A percentile compares a stretch with the other conserved stretches of the same genome.
Conservation (phyloP, 2,888 invertebrate genomes). For the Phyto melanocephala region DNA sequence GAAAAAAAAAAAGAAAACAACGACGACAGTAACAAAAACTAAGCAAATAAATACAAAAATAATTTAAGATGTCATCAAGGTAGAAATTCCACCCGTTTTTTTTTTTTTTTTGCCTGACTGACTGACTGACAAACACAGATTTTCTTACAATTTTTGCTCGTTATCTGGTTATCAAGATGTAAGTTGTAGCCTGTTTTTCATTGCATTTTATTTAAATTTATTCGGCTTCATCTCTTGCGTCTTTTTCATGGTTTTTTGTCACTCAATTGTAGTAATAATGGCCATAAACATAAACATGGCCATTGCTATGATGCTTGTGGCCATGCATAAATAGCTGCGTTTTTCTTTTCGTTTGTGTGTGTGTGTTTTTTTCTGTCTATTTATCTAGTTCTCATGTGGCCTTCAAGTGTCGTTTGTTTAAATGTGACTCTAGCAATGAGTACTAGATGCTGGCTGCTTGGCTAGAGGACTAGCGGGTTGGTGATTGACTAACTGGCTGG, state of each 20-base stretch:
- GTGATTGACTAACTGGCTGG: not conserved
- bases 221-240: not conserved
- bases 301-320: constrained; percentile 29
- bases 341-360: constrained; percentile 37
- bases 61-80: constrained; percentile 61
- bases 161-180: constrained; percentile 53
- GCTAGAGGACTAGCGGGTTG: not conserved
- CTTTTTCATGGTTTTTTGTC: constrained; percentile 22
- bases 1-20: not conserved
- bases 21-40: constrained; percentile 5
- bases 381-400: constrained; percentile 60
- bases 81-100: constrained; percentile 58
- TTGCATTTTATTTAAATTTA: not conserved
- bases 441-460: not conserved
- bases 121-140: constrained; percentile 58
- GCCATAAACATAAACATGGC: constrained; percentile 38
- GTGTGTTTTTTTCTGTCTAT: not conserved
- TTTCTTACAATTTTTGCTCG: constrained; percentile 56
- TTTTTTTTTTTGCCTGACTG: not conserved
- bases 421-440: constrained; percentile 9
- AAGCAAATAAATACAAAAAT: constrained; percentile 40
- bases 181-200: constrained; percentile 11
- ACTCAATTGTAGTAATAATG: constrained; percentile 31
- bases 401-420: constrained; percentile 61
- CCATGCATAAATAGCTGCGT: constrained; percentile 58